A percentile compares a stretch with the other conserved stretches of the same genome.
Evolutionary conservation across 2,797 vertebrate species (phyloP).

Genomic region (Lindbergichthys nudifrons): DNA sequence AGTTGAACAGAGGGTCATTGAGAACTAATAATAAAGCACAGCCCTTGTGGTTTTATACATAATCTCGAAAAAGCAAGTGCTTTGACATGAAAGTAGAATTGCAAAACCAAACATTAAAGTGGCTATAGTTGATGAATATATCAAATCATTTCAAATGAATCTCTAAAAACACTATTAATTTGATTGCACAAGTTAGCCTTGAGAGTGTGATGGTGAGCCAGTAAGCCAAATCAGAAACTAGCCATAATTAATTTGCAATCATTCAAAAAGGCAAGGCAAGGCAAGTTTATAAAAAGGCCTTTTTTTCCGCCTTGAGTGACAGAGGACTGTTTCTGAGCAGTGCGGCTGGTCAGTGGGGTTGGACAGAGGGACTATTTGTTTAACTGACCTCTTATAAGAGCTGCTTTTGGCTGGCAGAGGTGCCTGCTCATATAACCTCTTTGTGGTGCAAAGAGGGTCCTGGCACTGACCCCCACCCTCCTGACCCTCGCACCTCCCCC

Average conservation of each 20-base stretch:
- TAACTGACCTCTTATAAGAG: conserved; percentile 50
- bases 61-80: not conserved
- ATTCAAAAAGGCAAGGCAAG: too few relatives aligned
- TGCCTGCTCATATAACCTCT: conserved; percentile 62
- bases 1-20: not conserved
- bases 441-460: conserved; percentile 59
- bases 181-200: not conserved
- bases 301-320: not conserved
- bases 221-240: too few relatives aligned
- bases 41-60: not conserved
- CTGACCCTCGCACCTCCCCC: conserved; percentile 36
- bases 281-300: not conserved
- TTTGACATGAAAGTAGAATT: too few relatives aligned
- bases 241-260: too few relatives aligned
- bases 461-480: conserved; percentile 45
- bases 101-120: too few relatives aligned
- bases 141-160: too few relatives aligned
- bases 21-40: not conserved
- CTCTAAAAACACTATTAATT: not conserved
- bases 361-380: conserved; percentile 65
- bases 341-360: conserved; percentile 1
- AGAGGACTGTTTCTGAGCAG: conserved; percentile 22
- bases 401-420: conserved; percentile 62
- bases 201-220: not conserved
- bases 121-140: too few relatives aligned